Conservation (phyloP, 2,888 invertebrate species). For the Ichneumoninae sp. region DNA sequence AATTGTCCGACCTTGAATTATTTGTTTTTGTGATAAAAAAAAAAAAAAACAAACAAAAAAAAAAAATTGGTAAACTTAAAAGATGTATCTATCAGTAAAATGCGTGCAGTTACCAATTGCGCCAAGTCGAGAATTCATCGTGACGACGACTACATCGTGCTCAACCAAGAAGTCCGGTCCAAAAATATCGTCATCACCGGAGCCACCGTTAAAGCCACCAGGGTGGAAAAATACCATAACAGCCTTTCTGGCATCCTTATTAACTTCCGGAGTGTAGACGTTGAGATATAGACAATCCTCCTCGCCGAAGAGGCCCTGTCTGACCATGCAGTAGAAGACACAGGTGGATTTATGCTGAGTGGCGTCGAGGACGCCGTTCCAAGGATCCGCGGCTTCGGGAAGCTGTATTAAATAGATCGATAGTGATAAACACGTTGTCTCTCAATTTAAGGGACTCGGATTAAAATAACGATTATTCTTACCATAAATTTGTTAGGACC, state of each 20-base stretch:
- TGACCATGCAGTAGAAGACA: constrained; percentile 76
- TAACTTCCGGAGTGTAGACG: constrained; percentile 78
- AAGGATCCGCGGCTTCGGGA: constrained; percentile 76
- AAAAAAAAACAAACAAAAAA: background rate
- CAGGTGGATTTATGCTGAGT: constrained; percentile 76
- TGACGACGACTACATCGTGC: constrained; percentile 79
- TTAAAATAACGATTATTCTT: constrained; percentile 36
- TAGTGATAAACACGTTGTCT: background rate
- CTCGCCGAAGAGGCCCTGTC: constrained; percentile 74
- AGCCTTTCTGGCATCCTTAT: constrained; percentile 75
- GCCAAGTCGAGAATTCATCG: constrained; percentile 78
- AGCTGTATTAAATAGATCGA: constrained; percentile 57
- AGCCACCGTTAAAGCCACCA: constrained; percentile 76
- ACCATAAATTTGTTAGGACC: constrained; percentile 78
- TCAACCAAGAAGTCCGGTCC: constrained; percentile 79
- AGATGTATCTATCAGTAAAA: background rate
- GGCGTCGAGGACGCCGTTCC: constrained; percentile 80
- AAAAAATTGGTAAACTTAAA: background rate
- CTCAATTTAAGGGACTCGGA: background rate
- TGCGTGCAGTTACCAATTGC: constrained; percentile 73
- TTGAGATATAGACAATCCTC: constrained; percentile 81
- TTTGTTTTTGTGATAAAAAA: background rate
- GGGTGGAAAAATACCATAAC: constrained; percentile 79
- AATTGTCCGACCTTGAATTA: no score
- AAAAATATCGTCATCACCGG: constrained; percentile 73